Conservation (phyloP, 2,113 vertebrate species). For the Speoplatyrhinus poulsoni region DNA sequence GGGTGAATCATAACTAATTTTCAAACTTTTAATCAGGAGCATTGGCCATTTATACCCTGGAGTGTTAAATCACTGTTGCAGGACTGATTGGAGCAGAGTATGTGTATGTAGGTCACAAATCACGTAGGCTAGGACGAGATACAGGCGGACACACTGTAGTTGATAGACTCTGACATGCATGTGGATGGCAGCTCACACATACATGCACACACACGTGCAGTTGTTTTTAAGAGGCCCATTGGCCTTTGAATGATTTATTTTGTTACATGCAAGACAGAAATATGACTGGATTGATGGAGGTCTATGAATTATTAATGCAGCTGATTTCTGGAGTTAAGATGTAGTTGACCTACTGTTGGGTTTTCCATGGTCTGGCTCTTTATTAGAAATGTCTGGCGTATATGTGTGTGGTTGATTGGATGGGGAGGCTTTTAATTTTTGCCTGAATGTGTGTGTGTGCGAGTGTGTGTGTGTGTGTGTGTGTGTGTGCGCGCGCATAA, state of each 20-base stretch:
- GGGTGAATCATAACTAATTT: slow-evolving; percentile 41
- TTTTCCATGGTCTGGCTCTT: slow-evolving; percentile 12
- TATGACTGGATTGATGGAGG: slow-evolving; percentile 61
- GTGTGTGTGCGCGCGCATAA: not conserved
- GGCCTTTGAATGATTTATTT: slow-evolving; percentile 71
- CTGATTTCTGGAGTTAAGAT: slow-evolving; percentile 72
- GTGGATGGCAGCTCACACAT: slow-evolving; percentile 2
- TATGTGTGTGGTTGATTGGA: too few species aligned
- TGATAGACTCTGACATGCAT: not conserved
- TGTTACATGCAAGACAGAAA: slow-evolving; percentile 73
- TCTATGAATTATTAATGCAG: slow-evolving; percentile 44
- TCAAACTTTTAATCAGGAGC: slow-evolving; percentile 58
- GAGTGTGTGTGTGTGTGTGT: not conserved
- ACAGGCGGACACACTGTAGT: not conserved
- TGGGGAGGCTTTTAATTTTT: not conserved
- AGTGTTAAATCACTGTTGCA: slow-evolving; percentile 54
- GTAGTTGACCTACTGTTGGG: slow-evolving; percentile 70
- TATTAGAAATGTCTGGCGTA: not conserved
- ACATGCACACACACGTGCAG: slow-evolving; percentile 14
- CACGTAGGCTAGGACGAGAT: slow-evolving; percentile 20
- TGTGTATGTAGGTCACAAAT: slow-evolving; percentile 26
- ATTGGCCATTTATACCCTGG: slow-evolving; percentile 20
- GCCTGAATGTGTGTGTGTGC: not conserved
- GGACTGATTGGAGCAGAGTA: slow-evolving; percentile 50
- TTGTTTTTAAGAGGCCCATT: slow-evolving; percentile 65